Conservation (phyloP, 2,888 invertebrate species). For the Cotesia congregata region DNA sequence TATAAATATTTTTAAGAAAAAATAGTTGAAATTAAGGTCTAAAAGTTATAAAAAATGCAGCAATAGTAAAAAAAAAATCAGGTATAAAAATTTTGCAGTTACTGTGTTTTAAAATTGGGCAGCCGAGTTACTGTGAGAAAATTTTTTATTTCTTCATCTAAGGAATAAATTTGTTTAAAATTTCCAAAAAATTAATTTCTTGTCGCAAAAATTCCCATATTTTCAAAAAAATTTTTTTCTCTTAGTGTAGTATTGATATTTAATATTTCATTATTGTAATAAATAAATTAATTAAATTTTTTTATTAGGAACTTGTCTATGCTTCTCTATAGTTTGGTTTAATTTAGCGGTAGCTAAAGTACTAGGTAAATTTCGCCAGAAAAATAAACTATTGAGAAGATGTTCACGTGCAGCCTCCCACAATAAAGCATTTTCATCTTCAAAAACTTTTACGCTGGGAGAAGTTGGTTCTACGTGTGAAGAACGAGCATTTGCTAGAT, state of each 20-base stretch:
- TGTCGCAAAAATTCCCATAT: too few species aligned
- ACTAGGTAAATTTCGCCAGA: slow-evolving; percentile 74
- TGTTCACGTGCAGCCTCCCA: slow-evolving; percentile 65
- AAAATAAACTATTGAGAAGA: slow-evolving; percentile 60
- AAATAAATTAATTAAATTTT: not conserved
- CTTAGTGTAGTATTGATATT: not conserved
- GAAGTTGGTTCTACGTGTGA: slow-evolving; percentile 76
- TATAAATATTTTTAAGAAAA: too few species aligned
- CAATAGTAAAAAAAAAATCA: too few species aligned
- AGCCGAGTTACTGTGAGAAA: not conserved
- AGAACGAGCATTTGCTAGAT: slow-evolving; percentile 86
- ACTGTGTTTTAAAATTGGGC: too few species aligned
- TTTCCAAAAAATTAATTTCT: too few species aligned
- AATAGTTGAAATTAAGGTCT: too few species aligned
- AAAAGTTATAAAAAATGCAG: too few species aligned
- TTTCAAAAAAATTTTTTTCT: not conserved
- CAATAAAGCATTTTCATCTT: slow-evolving; percentile 60
- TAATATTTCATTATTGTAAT: not conserved
- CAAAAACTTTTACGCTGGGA: slow-evolving; percentile 53
- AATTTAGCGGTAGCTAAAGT: slow-evolving; percentile 86
- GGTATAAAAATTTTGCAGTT: too few species aligned
- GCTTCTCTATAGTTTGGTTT: slow-evolving; percentile 83
- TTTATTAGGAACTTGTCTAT: slow-evolving; percentile 78
- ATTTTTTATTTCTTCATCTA: not conserved
- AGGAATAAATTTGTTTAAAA: too few species aligned